phyloP scores from a whole-genome alignment of 2,888 invertebrate species.

The Baccha elongata region DNA sequence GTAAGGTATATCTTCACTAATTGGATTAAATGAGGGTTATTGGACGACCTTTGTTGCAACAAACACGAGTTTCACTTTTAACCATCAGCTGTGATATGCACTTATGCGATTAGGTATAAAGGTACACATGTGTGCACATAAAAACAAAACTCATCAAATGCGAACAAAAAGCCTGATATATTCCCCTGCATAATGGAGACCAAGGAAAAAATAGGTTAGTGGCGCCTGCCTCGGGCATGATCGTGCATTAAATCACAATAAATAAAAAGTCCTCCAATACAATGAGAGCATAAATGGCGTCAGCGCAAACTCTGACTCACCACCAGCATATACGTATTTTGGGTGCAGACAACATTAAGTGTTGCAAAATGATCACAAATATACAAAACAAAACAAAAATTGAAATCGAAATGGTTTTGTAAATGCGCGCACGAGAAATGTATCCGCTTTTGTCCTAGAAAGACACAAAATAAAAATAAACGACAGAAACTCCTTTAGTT shows the following conservation, averaged over 20 bases:
- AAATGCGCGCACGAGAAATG: slow-evolving; percentile 66
- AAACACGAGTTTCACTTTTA: slow-evolving; percentile 60
- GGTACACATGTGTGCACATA: slow-evolving; percentile 8
- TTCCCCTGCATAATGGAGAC: neutral
- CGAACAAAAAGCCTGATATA: slow-evolving; percentile 21
- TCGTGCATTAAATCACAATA: slow-evolving; percentile 71
- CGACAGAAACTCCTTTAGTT: slow-evolving; percentile 24
- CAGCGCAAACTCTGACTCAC: slow-evolving; percentile 49
- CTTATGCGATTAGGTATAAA: slow-evolving; percentile 8
- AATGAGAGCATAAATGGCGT: neutral
- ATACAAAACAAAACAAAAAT: slow-evolving; percentile 34
- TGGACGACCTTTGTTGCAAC: slow-evolving; percentile 44
- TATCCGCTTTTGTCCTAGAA: slow-evolving; percentile 72
- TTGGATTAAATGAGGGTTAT: slow-evolving; percentile 49
- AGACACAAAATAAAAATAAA: slow-evolving; percentile 64
- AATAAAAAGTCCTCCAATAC: slow-evolving; percentile 46
- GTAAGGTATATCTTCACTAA: slow-evolving; percentile 45
- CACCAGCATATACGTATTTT: slow-evolving; percentile 1
- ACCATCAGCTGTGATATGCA: slow-evolving; percentile 22
- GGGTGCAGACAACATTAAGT: slow-evolving; percentile 57
- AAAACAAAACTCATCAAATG: slow-evolving; percentile 46
- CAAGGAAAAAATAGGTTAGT: slow-evolving; percentile 67
- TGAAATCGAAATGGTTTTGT: slow-evolving; percentile 57
- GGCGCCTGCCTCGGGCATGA: slow-evolving; percentile 68
- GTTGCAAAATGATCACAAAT: slow-evolving; percentile 63